Base-by-base conservation (phyloP, 2,888 invertebrate species). In the Drosophila atroscutellata region DNA sequence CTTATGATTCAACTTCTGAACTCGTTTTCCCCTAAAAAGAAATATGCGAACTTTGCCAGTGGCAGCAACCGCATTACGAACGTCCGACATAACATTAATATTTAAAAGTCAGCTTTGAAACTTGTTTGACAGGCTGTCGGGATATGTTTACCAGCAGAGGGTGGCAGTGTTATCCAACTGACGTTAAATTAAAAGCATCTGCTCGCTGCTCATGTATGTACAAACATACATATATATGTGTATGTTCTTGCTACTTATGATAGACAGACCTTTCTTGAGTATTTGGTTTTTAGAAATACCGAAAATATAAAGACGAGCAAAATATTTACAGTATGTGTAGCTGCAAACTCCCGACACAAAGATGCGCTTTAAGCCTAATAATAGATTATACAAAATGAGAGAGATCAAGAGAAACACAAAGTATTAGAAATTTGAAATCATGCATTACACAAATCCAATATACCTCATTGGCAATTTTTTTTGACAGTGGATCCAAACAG, bases 51-150 rank as follows among this genome's bases (percentile, higher is more conserved):
- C 36, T 60, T 60, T 37, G 57, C 63, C 59, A 50, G 8, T 76
- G 63, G 57, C 72, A 76, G 60, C 71, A 55, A 74, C 47, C 65
- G 59, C 49, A 65, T 70, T 74, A 60, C 50, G 20, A 70, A 60
- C 70, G 77, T 77, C 77, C 77, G 47, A 74, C 77, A 61, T 69
- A 72, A 81, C 86, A 83, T 86, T 86, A 86, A 86, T 81, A 84
- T 86, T 86, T 84, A 83, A 83, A 81, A 85, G 83, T 81, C 83
- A 83, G 84, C 79, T 83, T 77, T 81, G 75, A 73, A 81, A 83
- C 75, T 84, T 84, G 84, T 86, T 86, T 86, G 86, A 86, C 86
- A 86, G 83, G 74, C 81, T 86, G 86, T 86, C 86, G 83, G 81
- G 70, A 75, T 74, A 73, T 83, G 83, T 84, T 82, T 79, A 70